A percentile compares a stretch with the other conserved stretches of the same genome.
phyloP scores from a whole-genome alignment of 2,888 invertebrate species.

The Temnothorax ravouxi region DNA sequence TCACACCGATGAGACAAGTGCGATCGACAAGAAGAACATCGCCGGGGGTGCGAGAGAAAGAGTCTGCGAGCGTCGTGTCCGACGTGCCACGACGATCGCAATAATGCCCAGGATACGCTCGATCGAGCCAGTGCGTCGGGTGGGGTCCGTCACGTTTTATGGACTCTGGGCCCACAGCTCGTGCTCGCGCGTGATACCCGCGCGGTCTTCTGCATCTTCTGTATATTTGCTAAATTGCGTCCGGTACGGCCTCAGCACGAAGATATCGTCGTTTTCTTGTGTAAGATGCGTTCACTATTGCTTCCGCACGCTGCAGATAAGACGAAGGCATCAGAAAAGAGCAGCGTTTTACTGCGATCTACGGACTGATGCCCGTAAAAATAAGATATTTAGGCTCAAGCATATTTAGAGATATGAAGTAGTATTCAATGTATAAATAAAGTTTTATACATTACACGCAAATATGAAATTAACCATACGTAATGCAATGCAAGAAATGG shows the following conservation, averaged over 20 bases:
- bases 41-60: slow-evolving; percentile 1
- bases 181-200: slow-evolving; percentile 60
- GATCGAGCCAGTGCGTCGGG: slow-evolving; percentile 80
- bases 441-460: not conserved
- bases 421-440: not conserved
- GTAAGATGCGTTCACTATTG: slow-evolving; percentile 9
- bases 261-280: slow-evolving; percentile 21
- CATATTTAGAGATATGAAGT: not conserved
- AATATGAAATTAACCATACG: not conserved
- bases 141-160: slow-evolving; percentile 79
- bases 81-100: slow-evolving; percentile 77
- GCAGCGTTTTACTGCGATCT: not conserved
- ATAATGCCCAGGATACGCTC: slow-evolving; percentile 81
- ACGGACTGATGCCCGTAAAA: not conserved
- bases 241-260: slow-evolving; percentile 62
- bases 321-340: not conserved
- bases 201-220: slow-evolving; percentile 47
- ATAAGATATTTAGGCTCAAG: not conserved
- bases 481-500: not conserved
- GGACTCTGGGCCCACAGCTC: slow-evolving; percentile 51
- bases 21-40: slow-evolving; percentile 4
- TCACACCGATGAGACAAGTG: slow-evolving; percentile 14
- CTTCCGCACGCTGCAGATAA: not conserved
- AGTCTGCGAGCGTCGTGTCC: slow-evolving; percentile 69
- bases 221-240: slow-evolving; percentile 73